A percentile compares a stretch with the other conserved stretches of the same genome.
phyloP scores from a whole-genome alignment of 2,797 vertebrate species.

The Loriculus beryllinus region DNA sequence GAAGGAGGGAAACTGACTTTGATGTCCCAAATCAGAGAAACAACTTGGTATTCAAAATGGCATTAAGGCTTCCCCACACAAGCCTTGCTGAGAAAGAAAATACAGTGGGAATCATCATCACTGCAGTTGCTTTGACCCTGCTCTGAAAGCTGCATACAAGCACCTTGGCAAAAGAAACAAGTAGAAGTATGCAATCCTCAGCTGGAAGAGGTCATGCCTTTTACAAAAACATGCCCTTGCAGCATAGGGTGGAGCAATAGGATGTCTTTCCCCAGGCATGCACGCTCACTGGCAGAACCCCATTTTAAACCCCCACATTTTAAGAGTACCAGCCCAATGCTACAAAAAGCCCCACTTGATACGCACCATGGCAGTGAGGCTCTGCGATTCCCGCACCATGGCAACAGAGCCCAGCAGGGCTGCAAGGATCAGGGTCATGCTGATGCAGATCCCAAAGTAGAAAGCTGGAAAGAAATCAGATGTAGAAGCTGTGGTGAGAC shows the following conservation, averaged over 20 bases:
- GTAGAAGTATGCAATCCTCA: background rate
- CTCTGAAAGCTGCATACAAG: background rate
- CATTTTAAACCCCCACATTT: background rate
- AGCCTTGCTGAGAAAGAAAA: background rate
- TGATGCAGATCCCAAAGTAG: conserved; percentile 59
- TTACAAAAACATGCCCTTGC: background rate
- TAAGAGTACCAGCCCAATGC: background rate
- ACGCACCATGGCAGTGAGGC: conserved; percentile 74
- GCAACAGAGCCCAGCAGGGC: conserved; percentile 58
- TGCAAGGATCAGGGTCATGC: conserved; percentile 64
- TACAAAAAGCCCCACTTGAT: background rate
- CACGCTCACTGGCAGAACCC: background rate
- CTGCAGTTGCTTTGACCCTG: background rate
- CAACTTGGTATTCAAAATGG: background rate
- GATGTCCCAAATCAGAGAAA: background rate
- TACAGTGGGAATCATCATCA: background rate
- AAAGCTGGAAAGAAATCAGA: conserved; percentile 64
- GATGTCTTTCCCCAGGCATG: accelerated
- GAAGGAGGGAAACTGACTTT: background rate
- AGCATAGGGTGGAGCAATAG: background rate
- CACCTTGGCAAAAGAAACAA: background rate
- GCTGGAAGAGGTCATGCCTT: background rate
- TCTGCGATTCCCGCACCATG: conserved; percentile 57
- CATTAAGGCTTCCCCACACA: background rate
- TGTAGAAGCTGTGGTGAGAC: background rate